These are phyloP conservation scores for Tricholauxania praeusta DNA, from an alignment of 2,888 invertebrate genomes.

Conservation along the genomic window DNA sequence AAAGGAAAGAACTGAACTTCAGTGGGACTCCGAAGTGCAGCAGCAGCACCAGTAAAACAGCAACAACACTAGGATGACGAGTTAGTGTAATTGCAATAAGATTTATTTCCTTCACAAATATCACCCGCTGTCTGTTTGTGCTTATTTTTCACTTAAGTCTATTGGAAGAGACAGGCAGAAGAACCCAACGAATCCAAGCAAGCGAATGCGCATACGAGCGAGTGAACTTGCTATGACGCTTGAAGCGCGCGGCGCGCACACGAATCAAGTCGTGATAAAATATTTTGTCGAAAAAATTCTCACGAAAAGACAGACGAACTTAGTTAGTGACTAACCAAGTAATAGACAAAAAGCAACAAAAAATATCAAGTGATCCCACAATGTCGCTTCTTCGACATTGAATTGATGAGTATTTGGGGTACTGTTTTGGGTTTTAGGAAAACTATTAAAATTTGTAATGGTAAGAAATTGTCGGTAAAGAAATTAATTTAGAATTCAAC, in stretches of 20 bases:
- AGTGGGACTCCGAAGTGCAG: background rate
- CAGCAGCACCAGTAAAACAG: too few species aligned
- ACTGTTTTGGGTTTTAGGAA: too few species aligned
- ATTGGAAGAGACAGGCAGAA: conserved; percentile 11
- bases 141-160: conserved; percentile 29
- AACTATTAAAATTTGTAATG: too few species aligned
- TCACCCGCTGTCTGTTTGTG: background rate
- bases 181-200: background rate
- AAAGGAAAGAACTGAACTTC: background rate
- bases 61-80: conserved; percentile 1
- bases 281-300: conserved; percentile 22
- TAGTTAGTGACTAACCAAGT: too few species aligned
- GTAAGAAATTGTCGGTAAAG: too few species aligned
- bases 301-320: conserved; percentile 4
- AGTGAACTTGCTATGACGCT: background rate
- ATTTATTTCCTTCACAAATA: conserved; percentile 17
- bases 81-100: conserved; percentile 10
- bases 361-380: too few species aligned
- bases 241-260: conserved; percentile 15
- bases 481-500: too few species aligned
- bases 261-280: conserved; percentile 24
- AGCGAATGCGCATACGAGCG: background rate
- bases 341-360: too few species aligned
- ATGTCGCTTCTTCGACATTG: too few species aligned
- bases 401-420: too few species aligned